Evolutionary conservation across 2,797 vertebrate genomes (phyloP).

Genomic region (Sphaeramia orbicularis): DNA sequence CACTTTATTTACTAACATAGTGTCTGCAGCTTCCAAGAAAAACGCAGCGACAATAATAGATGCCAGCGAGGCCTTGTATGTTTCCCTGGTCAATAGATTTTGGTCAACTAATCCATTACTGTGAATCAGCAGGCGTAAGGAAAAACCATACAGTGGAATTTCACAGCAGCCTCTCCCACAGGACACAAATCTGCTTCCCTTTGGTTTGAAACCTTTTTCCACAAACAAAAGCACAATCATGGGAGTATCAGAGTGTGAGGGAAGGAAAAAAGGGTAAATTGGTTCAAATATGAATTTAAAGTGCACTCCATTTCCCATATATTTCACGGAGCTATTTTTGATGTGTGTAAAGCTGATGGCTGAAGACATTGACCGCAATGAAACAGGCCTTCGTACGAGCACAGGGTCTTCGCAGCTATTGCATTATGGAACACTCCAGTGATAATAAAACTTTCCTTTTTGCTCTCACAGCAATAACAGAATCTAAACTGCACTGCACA

Average conservation of each 20-base stretch:
- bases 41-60: constrained; percentile 41
- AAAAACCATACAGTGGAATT: constrained; percentile 18
- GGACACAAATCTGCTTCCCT: constrained; percentile 42
- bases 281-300: constrained; percentile 64
- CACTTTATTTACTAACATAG: constrained; percentile 40
- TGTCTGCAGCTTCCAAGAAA: constrained; percentile 46
- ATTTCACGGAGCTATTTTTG: constrained; percentile 64
- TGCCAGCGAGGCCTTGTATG: constrained; percentile 25
- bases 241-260: constrained; percentile 37
- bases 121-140: constrained; percentile 36
- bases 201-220: constrained; percentile 49
- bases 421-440: constrained; percentile 66
- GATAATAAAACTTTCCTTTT: constrained; percentile 74
- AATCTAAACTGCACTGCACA: constrained; percentile 52
- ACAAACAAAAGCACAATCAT: constrained; percentile 49
- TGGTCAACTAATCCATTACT: constrained; percentile 42
- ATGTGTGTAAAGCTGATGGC: constrained; percentile 66
- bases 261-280: constrained; percentile 50
- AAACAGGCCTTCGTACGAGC: constrained; percentile 63
- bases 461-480: constrained; percentile 67
- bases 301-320: constrained; percentile 60
- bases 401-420: constrained; percentile 63
- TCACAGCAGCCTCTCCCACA: constrained; percentile 22
- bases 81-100: constrained; percentile 57
- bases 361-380: constrained; percentile 61